Base-by-base conservation (phyloP, 2,888 invertebrate species). In the Unio delphinus region DNA sequence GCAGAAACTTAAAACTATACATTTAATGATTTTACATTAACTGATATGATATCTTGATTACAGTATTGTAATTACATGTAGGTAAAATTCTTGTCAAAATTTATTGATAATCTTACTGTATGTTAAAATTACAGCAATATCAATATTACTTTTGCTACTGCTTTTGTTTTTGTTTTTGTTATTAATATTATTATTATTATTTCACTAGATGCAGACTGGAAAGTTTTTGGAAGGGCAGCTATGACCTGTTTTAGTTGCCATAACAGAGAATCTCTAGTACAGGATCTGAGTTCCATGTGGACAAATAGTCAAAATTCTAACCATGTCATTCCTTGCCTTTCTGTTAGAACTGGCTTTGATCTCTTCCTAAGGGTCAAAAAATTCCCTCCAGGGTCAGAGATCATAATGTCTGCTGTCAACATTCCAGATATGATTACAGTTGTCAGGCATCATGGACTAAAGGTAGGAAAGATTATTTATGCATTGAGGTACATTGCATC, bases 321-420 rank as follows among this genome's bases (percentile, higher is more conserved):
- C 70, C 69, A 62, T 67, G 85, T 86, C 8, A 69, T 89, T 55
- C 82, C 86, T 15, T 83, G 84, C 65, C 76, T 88, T 54, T 87
- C 86, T 56, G 88, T 87, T 23, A 76, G 89, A 57, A 82, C 85
- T 71, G 87, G 82, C 58, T 80, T 89, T 72, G 88, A 89, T 76
- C 79, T 89, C 28, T 89, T 80, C 66, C 79, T 88, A 34, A 76
- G 75, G 70, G 85, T 83, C 34, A 85, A 81, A 76, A 75, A 82
- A 55, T 90, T 87, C 73, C 88, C 89, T 6, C 75, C 77, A n/a
- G 89, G 89, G 55, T 89, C 89, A 65, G 90, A 90, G 78, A 79
- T 90, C 67, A 89, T 90, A 64, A 87, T 90, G 87, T 89, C 90
- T 5, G 90, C 90, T 55, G 84, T 90, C 30, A 90, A 90, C 78